A percentile compares a stretch with the other conserved stretches of the same genome.
Conservation (phyloP, 2,113 vertebrate species). For the Vanacampus margaritifer region DNA sequence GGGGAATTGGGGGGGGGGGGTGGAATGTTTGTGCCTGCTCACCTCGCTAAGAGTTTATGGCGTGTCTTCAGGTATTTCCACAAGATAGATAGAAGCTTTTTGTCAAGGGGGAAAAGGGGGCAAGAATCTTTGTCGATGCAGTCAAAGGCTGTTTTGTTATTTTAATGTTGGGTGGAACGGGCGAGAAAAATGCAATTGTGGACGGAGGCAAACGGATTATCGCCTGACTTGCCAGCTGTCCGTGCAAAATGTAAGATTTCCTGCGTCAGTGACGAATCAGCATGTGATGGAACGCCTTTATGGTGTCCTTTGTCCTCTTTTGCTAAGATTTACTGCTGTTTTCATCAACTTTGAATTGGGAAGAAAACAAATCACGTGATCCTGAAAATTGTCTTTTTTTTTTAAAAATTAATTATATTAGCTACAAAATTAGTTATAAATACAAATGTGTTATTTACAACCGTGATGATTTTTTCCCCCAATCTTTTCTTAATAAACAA, state of each 20-base stretch:
- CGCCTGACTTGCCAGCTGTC: slow-evolving; percentile 2
- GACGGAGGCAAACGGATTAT: not conserved
- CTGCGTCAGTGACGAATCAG: not conserved
- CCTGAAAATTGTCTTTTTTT: not conserved
- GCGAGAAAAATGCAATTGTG: not conserved
- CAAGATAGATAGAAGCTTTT: not conserved
- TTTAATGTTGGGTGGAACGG: not conserved
- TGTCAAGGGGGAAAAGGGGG: not conserved
- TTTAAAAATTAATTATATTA: too few relatives aligned
- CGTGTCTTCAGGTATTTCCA: not conserved
- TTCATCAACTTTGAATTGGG: not conserved
- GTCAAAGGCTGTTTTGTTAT: not conserved
- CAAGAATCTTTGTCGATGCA: not conserved
- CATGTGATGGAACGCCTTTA: not conserved
- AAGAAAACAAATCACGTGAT: not conserved
- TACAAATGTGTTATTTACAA: too few relatives aligned
- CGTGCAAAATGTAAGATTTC: slow-evolving; percentile 8
- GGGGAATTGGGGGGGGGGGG: not conserved
- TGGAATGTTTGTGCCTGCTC: slow-evolving; percentile 3
- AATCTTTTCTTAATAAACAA: too few relatives aligned
- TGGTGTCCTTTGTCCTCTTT: not conserved
- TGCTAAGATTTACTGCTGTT: slow-evolving; percentile 9
- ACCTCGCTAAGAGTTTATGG: slow-evolving; percentile 1
- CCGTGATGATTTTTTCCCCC: too few relatives aligned
- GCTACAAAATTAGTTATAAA: too few relatives aligned